Evolutionary conservation across 2,797 vertebrate genomes (phyloP), one percentile per base, ranked within the genome.

Genomic region (Spondyliosoma cantharus): DNA sequence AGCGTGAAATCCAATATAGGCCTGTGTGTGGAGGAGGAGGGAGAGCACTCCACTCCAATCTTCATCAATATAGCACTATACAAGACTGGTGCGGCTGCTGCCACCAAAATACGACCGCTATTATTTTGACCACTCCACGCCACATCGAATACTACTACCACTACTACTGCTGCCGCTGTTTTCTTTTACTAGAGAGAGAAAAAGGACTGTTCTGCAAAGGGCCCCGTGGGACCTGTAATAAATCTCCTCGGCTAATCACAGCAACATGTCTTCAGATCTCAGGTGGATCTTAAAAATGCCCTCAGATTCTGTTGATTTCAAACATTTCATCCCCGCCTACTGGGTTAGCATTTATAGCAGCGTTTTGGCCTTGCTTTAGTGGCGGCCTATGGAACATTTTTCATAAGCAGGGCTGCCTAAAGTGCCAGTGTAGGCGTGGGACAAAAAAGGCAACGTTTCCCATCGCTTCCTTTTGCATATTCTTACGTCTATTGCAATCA

Each of bases 1-100:
- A 89, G 92, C 87, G 76, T 93, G 92, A 93, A 93, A 94, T 92
- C 87, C 92, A 93, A 93, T 93, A 92, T 86, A 85, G 82, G 78
- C 78, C 79, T 80, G 57, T 86, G 79, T 86, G 79, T 78, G 78
- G 84, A 86, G 84, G 83, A 85, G 88, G 91, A 87, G 86, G 77
- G 87, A 84, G 80, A 90, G 75, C 90, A 77, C 90, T 93, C 89
- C 71, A 82, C 83, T 91, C 86, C 83, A 89, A 92, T 94, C 93
- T 92, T 91, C 89, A 93, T 94, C 91, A 93, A 92, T 93, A 92
- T 83, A 86, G 69, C 67, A 65, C 86, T 86, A 78, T 91, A 88
- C 89, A 82, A 92, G 90, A 79, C 90, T 82, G 77, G 80, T 90
- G 74, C 71, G 74, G 81, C 81, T 68, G 82, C 87, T 89, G 87